Evolutionary conservation across 2,888 invertebrate genomes (phyloP), one percentile per base, ranked within the genome.

Genomic region (Branchellion lobata): DNA sequence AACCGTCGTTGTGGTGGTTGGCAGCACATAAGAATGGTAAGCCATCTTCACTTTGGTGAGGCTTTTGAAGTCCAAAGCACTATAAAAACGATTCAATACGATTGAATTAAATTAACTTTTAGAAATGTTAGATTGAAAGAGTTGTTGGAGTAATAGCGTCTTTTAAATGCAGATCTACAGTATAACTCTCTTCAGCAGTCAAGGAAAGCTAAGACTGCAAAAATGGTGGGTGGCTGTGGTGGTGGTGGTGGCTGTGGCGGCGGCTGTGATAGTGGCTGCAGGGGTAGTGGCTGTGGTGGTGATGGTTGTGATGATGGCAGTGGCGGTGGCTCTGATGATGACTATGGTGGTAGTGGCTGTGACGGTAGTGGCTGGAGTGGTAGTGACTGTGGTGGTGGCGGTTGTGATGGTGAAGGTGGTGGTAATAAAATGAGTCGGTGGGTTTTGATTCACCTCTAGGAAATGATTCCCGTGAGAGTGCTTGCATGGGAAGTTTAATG

Each of bases 111-210:
- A n/a, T n/a, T n/a, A n/a, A n/a, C 47, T 47, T 47, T 47, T 47
- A 47, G 18, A 47, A 47, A 47, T 47, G 11, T 14, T 47, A 47
- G 18, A 47, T 47, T 47, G 18, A 47, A 47, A 8, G 18, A n/a
- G n/a, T n/a, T n/a, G n/a, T n/a, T 14, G 11, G 11, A 65, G 11
- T 65, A 65, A 65, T 65, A 11, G 24, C 29, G 65, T 24, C 29
- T 29, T 31, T 29, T 11, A 8, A 8, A 47, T 84, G 24, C 84
- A 88, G 98, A 98, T 99, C 96, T 96, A 99, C 88, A 99, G 98
- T 88, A 98, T 99, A 97, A 90, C 99, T 82, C 88, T 99, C 85
- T 99, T 99, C 88, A 97, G 97, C 89, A 94, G 99, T 11, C 99
- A 99, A 90, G 99, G 99, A 84, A 99, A 99, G 88, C 89, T 99